Evolutionary conservation across 2,113 vertebrate species (phyloP), one percentile per base, ranked within the genome.

Genomic region (Sphyrna mokarran): DNA sequence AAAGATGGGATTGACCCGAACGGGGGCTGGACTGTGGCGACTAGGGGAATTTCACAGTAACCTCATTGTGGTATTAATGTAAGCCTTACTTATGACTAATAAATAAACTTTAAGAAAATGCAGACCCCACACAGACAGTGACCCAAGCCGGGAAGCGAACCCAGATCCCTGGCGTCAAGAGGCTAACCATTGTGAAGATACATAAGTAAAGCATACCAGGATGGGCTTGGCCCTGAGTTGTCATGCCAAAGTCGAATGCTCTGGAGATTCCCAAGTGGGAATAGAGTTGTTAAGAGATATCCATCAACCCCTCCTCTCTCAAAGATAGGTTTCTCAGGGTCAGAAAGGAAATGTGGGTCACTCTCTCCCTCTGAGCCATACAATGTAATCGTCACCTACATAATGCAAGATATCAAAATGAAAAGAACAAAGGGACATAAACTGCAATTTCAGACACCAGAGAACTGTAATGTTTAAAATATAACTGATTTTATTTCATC

Each of bases 211-310:
- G 68, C 97, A 96, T 97, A 99, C 99, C 98, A 99, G 72, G 98
- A 98, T 0, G 98, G 98, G 95, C 96, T 97, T 40, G 97, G 96
- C 96, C 99, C 99, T 0, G 99, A 99, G 97, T 98, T 99, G 97
- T 99, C 98, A 18, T 99, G 99, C 99, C 99, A 99, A 96, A 99
- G 72, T 96, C 99, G 96, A 96, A 99, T 98, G 96, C 97, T 97
- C 96, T 97, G 98, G 48, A 99, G 97, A 72, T 99, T 98, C 89
- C 99, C 98, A 14, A 99, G 98, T 76, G 99, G 98, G 96, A 99
- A 99, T 68, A 98, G 98, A 0, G 98, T 99, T 69, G 98, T 98
- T 61, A 99, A 97, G 20, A 99, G 97, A 96, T 99, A 99, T 97
- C 98, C 97, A 96, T 99, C 98, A 96, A 97, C 97, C 13, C 97